phyloP scores from a whole-genome alignment of 2,888 invertebrate genomes.

The Oscheius onirici region DNA sequence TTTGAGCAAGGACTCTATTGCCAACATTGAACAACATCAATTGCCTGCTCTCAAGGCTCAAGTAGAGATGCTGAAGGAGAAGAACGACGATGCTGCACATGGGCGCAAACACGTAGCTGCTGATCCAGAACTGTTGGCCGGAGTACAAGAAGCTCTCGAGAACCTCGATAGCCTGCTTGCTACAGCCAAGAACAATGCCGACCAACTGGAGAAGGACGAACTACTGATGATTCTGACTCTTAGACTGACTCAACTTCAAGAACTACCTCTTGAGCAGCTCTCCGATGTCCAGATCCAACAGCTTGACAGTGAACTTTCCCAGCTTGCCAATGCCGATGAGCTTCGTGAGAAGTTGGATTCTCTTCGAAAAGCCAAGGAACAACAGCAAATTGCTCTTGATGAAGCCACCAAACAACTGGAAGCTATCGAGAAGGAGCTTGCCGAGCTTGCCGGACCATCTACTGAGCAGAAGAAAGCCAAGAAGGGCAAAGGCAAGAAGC shows the following conservation, averaged over 20 bases:
- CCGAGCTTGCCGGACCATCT: conserved; percentile 28
- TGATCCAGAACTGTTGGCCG: conserved; percentile 35
- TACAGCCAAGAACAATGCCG: conserved; percentile 40
- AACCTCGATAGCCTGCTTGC: conserved; percentile 41
- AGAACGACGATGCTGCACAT: conserved; percentile 36
- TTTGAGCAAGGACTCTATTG: not conserved
- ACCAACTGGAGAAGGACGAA: conserved; percentile 45
- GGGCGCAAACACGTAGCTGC: conserved; percentile 42
- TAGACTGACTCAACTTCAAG: conserved; percentile 44
- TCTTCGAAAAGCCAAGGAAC: conserved; percentile 40
- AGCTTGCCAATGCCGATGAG: conserved; percentile 37
- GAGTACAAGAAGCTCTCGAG: conserved; percentile 39
- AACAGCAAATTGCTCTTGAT: conserved; percentile 14
- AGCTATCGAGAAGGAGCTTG: conserved; percentile 37
- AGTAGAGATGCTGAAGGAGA: conserved; percentile 42
- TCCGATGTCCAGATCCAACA: conserved; percentile 21
- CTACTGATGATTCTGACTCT: conserved; percentile 39
- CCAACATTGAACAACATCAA: conserved; percentile 20
- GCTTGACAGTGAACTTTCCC: conserved; percentile 37
- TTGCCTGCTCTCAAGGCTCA: conserved; percentile 47
- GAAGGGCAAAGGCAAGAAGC: conserved; percentile 29
- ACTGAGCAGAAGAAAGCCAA: conserved; percentile 35
- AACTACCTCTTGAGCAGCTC: conserved; percentile 35
- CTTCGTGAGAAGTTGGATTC: conserved; percentile 39
- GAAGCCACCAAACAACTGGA: conserved; percentile 16